Evolutionary conservation across 1,140 invertebrate species (phyloP).

Genomic region (Cherax quadricarinatus): DNA sequence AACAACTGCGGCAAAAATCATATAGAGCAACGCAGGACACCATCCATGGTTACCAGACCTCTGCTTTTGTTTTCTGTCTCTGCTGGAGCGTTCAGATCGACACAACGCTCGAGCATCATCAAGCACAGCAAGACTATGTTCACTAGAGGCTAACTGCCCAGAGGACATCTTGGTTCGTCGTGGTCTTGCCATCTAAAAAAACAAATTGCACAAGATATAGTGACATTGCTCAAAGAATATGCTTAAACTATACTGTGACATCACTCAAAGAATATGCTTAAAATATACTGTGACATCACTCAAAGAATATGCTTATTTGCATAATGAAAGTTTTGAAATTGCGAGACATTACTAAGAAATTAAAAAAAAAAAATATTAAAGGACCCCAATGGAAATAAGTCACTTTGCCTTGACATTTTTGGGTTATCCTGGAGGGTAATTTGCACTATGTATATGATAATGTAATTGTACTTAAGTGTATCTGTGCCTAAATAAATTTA

Average conservation of each 20-base stretch:
- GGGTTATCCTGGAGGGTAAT: no score
- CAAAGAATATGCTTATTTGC: no score
- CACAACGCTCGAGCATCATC: constrained; percentile 24
- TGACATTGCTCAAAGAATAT: neutral
- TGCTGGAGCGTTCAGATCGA: neutral
- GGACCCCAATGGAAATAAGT: no score
- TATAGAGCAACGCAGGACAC: constrained; percentile 42
- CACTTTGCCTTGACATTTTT: no score
- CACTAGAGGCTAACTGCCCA: neutral
- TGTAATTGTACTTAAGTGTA: no score
- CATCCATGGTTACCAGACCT: neutral
- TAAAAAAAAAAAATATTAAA: no score
- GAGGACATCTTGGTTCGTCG: constrained; percentile 8
- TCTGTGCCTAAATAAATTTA: no score
- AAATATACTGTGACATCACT: no score
- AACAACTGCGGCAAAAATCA: constrained; percentile 65
- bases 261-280: neutral
- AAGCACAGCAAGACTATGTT: constrained; percentile 29
- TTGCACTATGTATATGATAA: no score
- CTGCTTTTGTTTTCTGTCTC: neutral
- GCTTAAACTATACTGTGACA: neutral
- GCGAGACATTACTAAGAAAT: no score
- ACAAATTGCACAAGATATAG: neutral
- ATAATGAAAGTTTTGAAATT: no score
- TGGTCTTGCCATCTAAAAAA: constrained; percentile 45